phyloP scores from a whole-genome alignment of 2,888 invertebrate genomes.

The Periphyllus acericola region DNA sequence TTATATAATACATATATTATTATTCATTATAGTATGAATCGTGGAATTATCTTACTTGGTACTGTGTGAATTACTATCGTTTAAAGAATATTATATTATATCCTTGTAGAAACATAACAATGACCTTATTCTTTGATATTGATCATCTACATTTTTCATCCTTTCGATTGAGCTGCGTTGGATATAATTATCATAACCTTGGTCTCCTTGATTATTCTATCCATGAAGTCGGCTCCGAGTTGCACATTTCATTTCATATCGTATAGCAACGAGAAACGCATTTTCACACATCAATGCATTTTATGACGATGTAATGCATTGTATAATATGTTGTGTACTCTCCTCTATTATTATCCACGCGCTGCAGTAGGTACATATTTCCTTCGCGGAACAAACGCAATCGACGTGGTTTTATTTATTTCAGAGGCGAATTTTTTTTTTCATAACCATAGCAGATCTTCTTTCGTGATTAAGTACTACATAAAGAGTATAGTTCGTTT shows the following conservation, averaged over 20 bases:
- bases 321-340: no score
- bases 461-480: not conserved
- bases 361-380: not conserved
- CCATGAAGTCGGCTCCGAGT: not conserved
- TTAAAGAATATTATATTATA: not conserved
- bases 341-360: no score
- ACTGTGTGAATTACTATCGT: not conserved
- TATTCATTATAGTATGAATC: no score
- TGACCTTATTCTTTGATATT: conserved; percentile 35
- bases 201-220: conserved; percentile 38
- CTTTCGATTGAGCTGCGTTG: not conserved
- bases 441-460: not conserved
- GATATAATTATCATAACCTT: conserved; percentile 29
- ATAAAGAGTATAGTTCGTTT: no score
- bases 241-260: not conserved
- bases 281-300: conserved; percentile 6
- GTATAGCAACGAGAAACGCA: not conserved
- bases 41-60: no score
- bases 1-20: no score
- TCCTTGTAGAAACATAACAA: conserved; percentile 29
- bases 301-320: not conserved
- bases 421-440: not conserved
- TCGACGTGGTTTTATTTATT: not conserved
- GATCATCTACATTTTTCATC: conserved; percentile 2
- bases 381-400: not conserved